A percentile compares a stretch with the other conserved stretches of the same genome.
Evolutionary conservation across 2,888 invertebrate genomes (phyloP).

Genomic region (Anorthoa munda): DNA sequence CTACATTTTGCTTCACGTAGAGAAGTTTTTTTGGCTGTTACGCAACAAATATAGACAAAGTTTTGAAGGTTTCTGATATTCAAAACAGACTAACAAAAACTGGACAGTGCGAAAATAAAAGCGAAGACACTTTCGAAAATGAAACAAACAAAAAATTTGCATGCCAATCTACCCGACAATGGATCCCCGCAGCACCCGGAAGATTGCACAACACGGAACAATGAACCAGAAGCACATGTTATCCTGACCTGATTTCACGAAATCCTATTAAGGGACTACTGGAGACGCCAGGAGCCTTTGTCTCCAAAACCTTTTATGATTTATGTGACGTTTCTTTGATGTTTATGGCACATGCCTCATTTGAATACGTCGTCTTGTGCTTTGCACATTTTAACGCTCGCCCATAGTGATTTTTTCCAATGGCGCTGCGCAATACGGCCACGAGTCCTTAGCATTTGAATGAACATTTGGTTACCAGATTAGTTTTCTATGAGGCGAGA

Average conservation of each 20-base stretch:
- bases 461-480: slow-evolving; percentile 90
- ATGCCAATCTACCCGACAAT: slow-evolving; percentile 80
- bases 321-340: slow-evolving; percentile 88
- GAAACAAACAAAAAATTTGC: slow-evolving; percentile 84
- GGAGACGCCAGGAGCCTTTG: slow-evolving; percentile 80
- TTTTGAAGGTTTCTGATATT: slow-evolving; percentile 51
- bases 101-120: slow-evolving; percentile 73
- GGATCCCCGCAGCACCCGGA: slow-evolving; percentile 82
- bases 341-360: slow-evolving; percentile 89
- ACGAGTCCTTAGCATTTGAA: slow-evolving; percentile 84
- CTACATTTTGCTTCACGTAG: slow-evolving; percentile 10
- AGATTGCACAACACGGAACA: slow-evolving; percentile 87
- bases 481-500: slow-evolving; percentile 84
- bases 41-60: slow-evolving; percentile 22
- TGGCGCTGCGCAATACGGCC: slow-evolving; percentile 75
- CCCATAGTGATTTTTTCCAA: slow-evolving; percentile 84
- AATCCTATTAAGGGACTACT: slow-evolving; percentile 81
- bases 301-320: slow-evolving; percentile 87
- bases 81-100: slow-evolving; percentile 68
- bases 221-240: slow-evolving; percentile 87
- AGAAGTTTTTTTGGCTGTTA: slow-evolving; percentile 25
- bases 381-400: slow-evolving; percentile 87
- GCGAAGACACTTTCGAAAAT: slow-evolving; percentile 64
- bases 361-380: slow-evolving; percentile 88
- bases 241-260: slow-evolving; percentile 89